Percentiles rank a stretch among this genome's conserved stretches.
Conservation (phyloP, 2,888 invertebrate species). For the Cremastinae sp. region DNA sequence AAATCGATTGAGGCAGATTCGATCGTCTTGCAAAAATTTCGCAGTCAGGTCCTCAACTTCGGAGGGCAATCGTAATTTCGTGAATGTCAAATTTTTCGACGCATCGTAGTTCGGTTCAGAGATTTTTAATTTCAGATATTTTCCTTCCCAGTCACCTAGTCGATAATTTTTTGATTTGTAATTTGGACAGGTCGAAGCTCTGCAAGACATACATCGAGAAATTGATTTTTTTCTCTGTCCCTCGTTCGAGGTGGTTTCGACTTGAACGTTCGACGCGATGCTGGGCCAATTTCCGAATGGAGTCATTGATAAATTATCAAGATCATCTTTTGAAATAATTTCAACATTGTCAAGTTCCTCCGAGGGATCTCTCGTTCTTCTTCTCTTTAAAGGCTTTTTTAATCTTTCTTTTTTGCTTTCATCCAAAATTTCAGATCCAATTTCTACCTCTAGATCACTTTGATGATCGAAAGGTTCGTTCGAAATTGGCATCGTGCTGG, state of each 20-base stretch:
- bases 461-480: conserved; percentile 17
- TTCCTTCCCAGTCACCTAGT: conserved; percentile 54
- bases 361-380: conserved; percentile 11
- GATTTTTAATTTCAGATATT: conserved; percentile 26
- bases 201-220: conserved; percentile 23
- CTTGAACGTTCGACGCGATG: conserved; percentile 13
- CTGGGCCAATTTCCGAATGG: conserved; percentile 23
- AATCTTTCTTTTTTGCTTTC: conserved; percentile 1
- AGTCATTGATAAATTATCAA: not conserved
- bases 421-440: conserved; percentile 53
- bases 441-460: conserved; percentile 64
- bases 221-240: conserved; percentile 26
- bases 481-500: conserved; percentile 35
- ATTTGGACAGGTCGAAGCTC: conserved; percentile 37
- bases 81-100: conserved; percentile 4
- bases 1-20: conserved; percentile 14
- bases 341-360: not conserved
- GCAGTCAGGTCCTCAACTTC: conserved; percentile 44
- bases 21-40: not conserved
- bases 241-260: conserved; percentile 18
- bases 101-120: conserved; percentile 6
- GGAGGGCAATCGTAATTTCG: conserved; percentile 65
- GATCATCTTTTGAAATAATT: conserved; percentile 2
- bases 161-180: conserved; percentile 32
- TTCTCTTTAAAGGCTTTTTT: conserved; percentile 43